Percentiles rank a stretch among this genome's conserved stretches.
Conservation (phyloP, 2,113 vertebrate genomes). For the Lophochroa leadbeateri region DNA sequence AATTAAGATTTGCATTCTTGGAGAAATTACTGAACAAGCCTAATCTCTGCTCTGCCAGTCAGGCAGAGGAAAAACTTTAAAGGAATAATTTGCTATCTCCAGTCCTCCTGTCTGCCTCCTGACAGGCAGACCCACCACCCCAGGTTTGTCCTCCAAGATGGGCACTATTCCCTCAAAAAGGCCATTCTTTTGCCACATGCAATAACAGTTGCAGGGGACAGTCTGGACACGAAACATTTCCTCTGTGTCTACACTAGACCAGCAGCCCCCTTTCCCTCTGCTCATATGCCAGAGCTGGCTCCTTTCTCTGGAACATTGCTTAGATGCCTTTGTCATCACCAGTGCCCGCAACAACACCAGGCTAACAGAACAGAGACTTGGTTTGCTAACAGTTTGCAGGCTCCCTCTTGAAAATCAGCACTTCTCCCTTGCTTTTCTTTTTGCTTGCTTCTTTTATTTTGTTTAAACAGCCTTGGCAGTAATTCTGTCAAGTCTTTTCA, state of each 20-base stretch:
- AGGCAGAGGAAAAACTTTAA: background rate
- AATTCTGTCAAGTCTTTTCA: background rate
- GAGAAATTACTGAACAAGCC: conserved; percentile 42
- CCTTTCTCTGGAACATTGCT: background rate
- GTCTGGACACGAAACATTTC: background rate
- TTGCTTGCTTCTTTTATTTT: background rate
- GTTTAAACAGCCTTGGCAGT: background rate
- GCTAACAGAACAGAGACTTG: background rate
- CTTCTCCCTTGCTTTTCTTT: background rate
- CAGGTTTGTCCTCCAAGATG: background rate
- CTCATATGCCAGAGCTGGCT: background rate
- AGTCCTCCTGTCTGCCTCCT: background rate
- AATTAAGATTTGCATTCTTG: conserved; percentile 54
- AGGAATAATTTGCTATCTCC: conserved; percentile 6
- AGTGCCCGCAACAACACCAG: background rate
- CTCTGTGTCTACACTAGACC: background rate
- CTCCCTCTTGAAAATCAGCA: background rate
- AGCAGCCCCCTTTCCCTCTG: background rate
- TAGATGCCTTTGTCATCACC: background rate
- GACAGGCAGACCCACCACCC: background rate
- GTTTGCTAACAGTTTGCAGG: background rate
- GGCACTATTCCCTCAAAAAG: background rate
- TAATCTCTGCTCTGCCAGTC: conserved; percentile 41
- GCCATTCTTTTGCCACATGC: background rate
- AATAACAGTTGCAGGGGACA: background rate